Evolutionary conservation across 2,113 vertebrate genomes (phyloP).

Genomic region (Arvicanthis niloticus): DNA sequence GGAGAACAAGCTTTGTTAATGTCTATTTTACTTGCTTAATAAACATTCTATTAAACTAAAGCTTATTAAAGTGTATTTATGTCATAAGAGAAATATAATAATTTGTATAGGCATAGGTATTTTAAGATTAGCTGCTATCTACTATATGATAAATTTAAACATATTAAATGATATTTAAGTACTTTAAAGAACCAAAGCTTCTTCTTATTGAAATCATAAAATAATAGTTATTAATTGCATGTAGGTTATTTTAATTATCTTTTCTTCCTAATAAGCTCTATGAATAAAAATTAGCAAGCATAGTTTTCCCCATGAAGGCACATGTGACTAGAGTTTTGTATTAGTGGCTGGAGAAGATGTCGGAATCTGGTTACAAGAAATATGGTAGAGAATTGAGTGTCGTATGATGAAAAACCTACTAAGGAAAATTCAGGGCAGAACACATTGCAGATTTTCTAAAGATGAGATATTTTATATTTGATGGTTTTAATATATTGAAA

Average conservation of each 20-base stretch:
- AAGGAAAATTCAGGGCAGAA: neutral
- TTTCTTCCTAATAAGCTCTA: neutral
- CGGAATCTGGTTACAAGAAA: neutral
- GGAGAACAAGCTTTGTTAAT: neutral
- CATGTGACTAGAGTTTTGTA: neutral
- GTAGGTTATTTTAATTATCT: neutral
- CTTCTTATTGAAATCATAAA: neutral
- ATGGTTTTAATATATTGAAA: neutral
- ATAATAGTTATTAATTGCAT: neutral
- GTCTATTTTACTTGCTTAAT: neutral
- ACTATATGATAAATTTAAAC: neutral
- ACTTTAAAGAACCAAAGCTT: neutral
- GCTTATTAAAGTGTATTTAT: neutral
- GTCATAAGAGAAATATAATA: neutral
- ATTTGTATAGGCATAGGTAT: neutral
- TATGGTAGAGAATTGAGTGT: neutral
- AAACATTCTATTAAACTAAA: neutral
- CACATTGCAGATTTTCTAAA: neutral
- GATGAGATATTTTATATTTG: neutral
- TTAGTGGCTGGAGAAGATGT: neutral
- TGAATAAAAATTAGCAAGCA: neutral
- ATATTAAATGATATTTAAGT: neutral
- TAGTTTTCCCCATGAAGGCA: neutral
- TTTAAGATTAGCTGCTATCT: neutral
- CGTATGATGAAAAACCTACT: neutral